These are phyloP conservation scores for Petrocephalus sullivani DNA, from an alignment of 2,797 vertebrate species.

Conservation along the genomic window DNA sequence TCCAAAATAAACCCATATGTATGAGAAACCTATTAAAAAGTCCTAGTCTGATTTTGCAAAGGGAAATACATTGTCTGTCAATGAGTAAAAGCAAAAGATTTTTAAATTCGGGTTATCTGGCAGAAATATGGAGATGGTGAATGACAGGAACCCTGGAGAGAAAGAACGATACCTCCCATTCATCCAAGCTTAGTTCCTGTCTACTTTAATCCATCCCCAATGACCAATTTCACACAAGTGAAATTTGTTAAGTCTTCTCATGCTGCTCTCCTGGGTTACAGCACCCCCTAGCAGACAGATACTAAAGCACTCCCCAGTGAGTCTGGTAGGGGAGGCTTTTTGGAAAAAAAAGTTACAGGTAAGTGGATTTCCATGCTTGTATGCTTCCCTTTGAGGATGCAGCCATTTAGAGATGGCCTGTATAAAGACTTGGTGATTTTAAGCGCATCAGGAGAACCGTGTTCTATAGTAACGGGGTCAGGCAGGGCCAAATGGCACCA, in stretches of 20 bases:
- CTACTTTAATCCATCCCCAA: neutral
- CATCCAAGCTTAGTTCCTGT: neutral
- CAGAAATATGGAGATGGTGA: neutral
- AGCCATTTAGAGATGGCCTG: neutral
- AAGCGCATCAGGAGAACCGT: neutral
- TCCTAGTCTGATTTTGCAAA: neutral
- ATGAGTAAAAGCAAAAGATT: neutral
- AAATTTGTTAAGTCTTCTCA: neutral
- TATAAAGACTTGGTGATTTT: constrained; percentile 1
- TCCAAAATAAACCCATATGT: constrained; percentile 5
- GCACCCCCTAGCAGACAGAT: neutral
- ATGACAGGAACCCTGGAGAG: neutral
- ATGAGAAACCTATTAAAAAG: neutral
- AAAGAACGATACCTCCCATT: neutral
- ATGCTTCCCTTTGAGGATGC: neutral
- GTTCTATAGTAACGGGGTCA: neutral
- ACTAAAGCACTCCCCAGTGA: neutral
- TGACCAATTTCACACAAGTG: neutral
- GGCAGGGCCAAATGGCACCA: neutral
- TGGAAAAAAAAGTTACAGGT: neutral
- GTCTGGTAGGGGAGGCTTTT: neutral
- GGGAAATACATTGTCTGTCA: neutral
- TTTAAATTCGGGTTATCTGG: neutral
- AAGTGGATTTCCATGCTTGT: neutral
- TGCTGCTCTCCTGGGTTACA: neutral